Percentiles rank a stretch among this genome's conserved stretches.
These are phyloP conservation scores for Fragum whitleyi DNA, from an alignment of 2,888 invertebrate species.

Conservation along the genomic window DNA sequence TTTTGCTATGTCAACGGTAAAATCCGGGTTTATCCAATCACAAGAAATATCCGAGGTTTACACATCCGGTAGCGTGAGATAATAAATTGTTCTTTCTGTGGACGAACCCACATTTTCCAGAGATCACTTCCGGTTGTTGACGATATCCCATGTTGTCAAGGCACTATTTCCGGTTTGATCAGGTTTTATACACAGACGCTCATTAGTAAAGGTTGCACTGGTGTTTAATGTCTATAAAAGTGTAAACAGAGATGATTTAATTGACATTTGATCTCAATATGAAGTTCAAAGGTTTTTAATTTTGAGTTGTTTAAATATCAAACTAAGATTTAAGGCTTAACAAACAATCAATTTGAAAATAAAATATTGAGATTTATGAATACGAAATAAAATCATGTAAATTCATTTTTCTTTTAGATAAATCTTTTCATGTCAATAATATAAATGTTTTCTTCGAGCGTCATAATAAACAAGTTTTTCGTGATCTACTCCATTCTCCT, in stretches of 20 bases:
- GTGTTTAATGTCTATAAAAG: slow-evolving; percentile 15
- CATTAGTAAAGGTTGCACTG: slow-evolving; percentile 23
- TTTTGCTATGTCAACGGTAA: slow-evolving; percentile 62
- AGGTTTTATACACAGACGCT: slow-evolving; percentile 28
- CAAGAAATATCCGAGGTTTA: slow-evolving; percentile 32
- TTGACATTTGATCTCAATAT: slow-evolving; percentile 3
- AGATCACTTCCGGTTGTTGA: slow-evolving; percentile 40
- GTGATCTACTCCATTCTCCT: too few species aligned
- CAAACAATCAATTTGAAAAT: too few species aligned
- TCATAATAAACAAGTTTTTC: too few species aligned
- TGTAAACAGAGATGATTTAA: slow-evolving; percentile 27
- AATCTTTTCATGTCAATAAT: too few species aligned
- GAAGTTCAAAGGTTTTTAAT: too few species aligned
- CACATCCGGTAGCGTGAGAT: slow-evolving; percentile 56
- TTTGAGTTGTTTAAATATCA: too few species aligned
- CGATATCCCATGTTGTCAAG: slow-evolving; percentile 35
- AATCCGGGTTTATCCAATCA: slow-evolving; percentile 50
- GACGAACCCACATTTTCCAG: slow-evolving; percentile 40
- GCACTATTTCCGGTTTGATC: slow-evolving; percentile 36
- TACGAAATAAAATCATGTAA: too few species aligned
- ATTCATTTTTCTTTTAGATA: too few species aligned
- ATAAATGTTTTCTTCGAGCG: too few species aligned
- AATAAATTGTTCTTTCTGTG: slow-evolving; percentile 62
- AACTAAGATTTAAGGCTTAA: too few species aligned
- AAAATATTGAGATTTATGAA: too few species aligned